Conservation (phyloP, 2,113 vertebrate species). For the Myanophis thanlyinensis region DNA sequence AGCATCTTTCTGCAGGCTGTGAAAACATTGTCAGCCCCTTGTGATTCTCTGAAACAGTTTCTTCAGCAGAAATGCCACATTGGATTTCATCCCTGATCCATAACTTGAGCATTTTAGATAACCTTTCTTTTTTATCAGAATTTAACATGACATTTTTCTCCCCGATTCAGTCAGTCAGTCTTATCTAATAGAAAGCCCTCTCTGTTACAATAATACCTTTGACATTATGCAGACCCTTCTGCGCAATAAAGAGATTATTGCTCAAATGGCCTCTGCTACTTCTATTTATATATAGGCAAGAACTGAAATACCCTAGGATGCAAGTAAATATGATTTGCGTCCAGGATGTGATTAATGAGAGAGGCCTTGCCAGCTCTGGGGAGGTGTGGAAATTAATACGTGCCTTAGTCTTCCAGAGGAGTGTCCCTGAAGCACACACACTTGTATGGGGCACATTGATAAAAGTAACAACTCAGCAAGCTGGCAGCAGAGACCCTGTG, state of each 20-base stretch:
- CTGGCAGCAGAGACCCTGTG: conserved; percentile 11
- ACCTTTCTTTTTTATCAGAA: not conserved
- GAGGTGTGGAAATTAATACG: conserved; percentile 1
- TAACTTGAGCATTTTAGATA: not conserved
- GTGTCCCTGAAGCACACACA: not conserved
- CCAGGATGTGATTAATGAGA: not conserved
- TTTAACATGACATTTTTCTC: not conserved
- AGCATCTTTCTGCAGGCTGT: not conserved
- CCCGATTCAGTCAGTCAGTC: not conserved
- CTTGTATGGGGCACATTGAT: conserved; percentile 7
- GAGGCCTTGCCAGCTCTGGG: not conserved
- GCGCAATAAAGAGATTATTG: conserved; percentile 10
- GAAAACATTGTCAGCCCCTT: not conserved
- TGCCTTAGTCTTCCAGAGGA: conserved; percentile 18
- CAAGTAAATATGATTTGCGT: not conserved
- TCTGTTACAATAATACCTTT: not conserved
- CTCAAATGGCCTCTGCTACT: not conserved
- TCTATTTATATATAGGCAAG: conserved; percentile 4
- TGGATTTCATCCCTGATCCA: not conserved
- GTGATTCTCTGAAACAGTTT: not conserved
- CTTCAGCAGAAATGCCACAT: not conserved
- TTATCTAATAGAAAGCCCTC: not conserved
- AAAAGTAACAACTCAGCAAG: conserved; percentile 8
- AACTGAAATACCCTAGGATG: not conserved
- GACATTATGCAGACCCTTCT: conserved; percentile 7